Base-by-base conservation (phyloP, 2,113 vertebrate species). In the Dipodomys stephensi region DNA sequence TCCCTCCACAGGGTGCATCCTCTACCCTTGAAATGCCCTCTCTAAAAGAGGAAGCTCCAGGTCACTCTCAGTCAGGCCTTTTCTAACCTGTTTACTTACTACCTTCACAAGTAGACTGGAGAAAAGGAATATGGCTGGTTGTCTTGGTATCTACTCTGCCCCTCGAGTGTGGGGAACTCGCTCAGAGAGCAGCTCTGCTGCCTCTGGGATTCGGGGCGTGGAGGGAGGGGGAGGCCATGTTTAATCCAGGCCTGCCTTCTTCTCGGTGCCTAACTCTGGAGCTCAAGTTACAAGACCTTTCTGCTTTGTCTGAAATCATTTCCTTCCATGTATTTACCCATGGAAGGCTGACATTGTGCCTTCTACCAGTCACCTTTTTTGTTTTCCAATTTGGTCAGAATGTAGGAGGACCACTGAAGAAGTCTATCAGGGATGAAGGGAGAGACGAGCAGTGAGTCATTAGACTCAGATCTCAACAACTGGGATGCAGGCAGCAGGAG, bases 331-430 rank as follows among this genome's bases (percentile, higher is more conserved):
- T 84, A 67, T 82, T 86, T 79, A 74, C 30, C 53, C 25, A 28
- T 15, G n/a, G 35, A 81, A 81, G 68, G 35, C 35, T 68, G 90
- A 80, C 74, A 78, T 32, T 91, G 88, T 77, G 32, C 84, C 64
- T 81, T 65, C 64, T 15, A 53, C 13, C 74, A 53, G 68, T 30
- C 25, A 53, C 67, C n/a, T 81, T 69, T 67, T 68, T 90, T 84
- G 74, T 39, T 86, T 88, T 86, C 82, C n/a, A 20, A 10, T 90
- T 39, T 83, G n/a, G 46, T 88, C 76, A 82, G 87, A 86, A 83
- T 83, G 25, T 6, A 6, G 77, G 39, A 53, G 80, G 19, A 28
- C 60, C 53, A 46, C 23, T 68, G 83, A 1, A 6, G 9, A 87
- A 39, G 35, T 64, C 20, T 25, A 79, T 81, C 35, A 6, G 76